phyloP scores from a whole-genome alignment of 2,113 vertebrate species.

The Brienomyrus brachyistius region DNA sequence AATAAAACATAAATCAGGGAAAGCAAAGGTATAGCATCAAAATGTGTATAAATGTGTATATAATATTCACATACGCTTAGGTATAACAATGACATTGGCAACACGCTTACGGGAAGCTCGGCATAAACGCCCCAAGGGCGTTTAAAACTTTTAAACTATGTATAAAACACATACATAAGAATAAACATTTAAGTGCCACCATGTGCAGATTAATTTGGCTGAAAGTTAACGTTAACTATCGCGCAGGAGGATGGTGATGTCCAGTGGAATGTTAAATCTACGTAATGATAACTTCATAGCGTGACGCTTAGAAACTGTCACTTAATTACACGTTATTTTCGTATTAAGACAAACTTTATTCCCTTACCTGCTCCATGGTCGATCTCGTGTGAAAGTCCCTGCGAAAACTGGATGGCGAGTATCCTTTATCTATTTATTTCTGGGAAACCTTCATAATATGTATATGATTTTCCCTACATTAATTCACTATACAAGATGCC shows the following conservation, averaged over 20 bases:
- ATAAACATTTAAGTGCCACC: not conserved
- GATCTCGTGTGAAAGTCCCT: not conserved
- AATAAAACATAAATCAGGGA: not conserved
- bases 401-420: not conserved
- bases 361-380: slow-evolving; percentile 32
- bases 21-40: not conserved
- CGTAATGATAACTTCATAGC: not conserved
- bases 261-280: not conserved
- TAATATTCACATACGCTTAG: not conserved
- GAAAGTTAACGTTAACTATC: not conserved
- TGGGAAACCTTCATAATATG: not conserved
- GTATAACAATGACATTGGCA: not conserved
- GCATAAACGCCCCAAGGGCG: not conserved
- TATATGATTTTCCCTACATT: not conserved
- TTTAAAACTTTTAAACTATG: not conserved
- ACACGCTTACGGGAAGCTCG: not conserved
- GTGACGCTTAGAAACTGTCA: not conserved
- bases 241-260: not conserved
- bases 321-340: not conserved
- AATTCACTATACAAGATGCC: not conserved
- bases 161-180: not conserved
- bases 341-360: not conserved
- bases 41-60: not conserved
- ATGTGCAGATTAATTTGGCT: not conserved
- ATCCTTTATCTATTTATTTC: not conserved